phyloP scores from a whole-genome alignment of 2,797 vertebrate genomes.

The Gambelia wislizenii region DNA sequence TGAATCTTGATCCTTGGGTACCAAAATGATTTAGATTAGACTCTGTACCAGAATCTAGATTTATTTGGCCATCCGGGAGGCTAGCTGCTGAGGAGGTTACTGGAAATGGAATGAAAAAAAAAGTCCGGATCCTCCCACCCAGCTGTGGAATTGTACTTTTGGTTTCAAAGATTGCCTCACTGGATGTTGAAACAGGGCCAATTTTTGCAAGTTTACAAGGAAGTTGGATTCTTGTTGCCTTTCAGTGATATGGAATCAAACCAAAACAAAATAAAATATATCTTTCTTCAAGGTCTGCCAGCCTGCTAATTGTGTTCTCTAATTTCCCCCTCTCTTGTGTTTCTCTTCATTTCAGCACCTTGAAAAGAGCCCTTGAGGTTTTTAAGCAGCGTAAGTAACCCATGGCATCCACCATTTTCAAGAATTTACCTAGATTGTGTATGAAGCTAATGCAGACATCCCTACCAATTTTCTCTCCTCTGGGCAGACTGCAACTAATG shows the following conservation, averaged over 20 bases:
- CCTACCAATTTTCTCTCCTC: background rate
- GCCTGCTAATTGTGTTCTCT: slow-evolving; percentile 32
- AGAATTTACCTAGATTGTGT: fast-evolving
- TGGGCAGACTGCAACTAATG: too few species aligned
- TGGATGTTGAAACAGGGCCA: background rate
- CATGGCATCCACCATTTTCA: background rate
- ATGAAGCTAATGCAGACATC: background rate
- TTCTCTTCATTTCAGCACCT: slow-evolving; percentile 81
- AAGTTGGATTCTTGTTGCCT: background rate
- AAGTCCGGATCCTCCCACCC: background rate
- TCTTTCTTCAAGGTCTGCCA: background rate
- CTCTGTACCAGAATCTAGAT: background rate
- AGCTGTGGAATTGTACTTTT: background rate
- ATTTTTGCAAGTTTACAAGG: background rate
- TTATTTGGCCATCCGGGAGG: too few species aligned
- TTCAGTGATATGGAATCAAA: background rate
- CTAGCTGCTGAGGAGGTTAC: background rate
- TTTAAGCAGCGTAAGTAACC: slow-evolving; percentile 93
- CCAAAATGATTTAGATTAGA: background rate
- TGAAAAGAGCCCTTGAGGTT: slow-evolving; percentile 91
- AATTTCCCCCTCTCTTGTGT: background rate
- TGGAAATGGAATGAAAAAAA: background rate
- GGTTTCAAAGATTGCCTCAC: background rate
- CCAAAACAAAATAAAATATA: background rate
- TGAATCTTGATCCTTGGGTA: background rate